Percentiles rank a stretch among this genome's conserved stretches.
These are phyloP conservation scores for Drosophila pseudoananassae DNA, from an alignment of 1,140 invertebrate genomes.

Conservation along the genomic window DNA sequence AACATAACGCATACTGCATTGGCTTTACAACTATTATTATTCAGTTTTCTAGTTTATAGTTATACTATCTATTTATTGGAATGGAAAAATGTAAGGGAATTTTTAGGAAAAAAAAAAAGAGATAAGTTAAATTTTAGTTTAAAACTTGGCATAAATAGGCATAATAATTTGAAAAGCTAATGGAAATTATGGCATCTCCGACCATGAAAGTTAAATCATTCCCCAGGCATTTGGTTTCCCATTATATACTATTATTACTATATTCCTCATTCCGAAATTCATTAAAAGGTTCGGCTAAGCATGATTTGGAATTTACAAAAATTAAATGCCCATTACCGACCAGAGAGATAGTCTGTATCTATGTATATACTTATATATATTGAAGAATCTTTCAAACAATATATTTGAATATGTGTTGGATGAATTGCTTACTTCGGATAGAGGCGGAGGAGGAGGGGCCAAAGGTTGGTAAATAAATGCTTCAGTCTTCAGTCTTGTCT, in stretches of 20 bases:
- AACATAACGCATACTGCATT: background rate
- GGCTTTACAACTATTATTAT: background rate
- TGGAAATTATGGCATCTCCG: background rate
- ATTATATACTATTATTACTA: background rate
- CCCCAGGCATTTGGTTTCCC: background rate
- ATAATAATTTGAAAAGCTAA: background rate
- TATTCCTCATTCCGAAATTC: slow-evolving; percentile 13
- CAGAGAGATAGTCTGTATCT: too few relatives aligned
- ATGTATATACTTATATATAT: too few relatives aligned
- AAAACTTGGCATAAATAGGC: too few relatives aligned
- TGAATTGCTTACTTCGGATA: background rate
- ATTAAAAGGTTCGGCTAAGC: slow-evolving; percentile 28
- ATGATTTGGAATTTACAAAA: slow-evolving; percentile 11
- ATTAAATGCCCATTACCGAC: background rate
- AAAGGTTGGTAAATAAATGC: slow-evolving; percentile 36
- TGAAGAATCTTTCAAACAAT: too few relatives aligned
- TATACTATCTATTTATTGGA: too few relatives aligned
- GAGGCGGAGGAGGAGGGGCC: slow-evolving; percentile 3
- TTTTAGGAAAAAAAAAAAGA: too few relatives aligned
- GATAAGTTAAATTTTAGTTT: too few relatives aligned
- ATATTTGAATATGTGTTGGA: too few relatives aligned
- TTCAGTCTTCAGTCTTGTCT: slow-evolving; percentile 27
- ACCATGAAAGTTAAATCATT: background rate
- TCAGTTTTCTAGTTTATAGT: background rate
- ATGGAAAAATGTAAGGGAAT: too few relatives aligned